phyloP scores from a whole-genome alignment of 2,113 vertebrate species.

The Mystacornis crossleyi region DNA sequence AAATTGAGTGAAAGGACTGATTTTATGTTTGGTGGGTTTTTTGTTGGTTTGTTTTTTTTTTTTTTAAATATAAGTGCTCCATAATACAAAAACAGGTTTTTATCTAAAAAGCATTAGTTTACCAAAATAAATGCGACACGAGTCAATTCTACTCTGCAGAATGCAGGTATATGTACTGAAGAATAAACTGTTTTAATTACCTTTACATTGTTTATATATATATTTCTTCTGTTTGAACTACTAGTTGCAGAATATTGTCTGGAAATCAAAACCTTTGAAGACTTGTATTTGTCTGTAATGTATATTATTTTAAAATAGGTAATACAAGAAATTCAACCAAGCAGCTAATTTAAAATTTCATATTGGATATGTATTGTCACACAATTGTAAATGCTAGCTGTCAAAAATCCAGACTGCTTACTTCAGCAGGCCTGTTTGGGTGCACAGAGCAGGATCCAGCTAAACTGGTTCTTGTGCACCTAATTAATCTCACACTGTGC shows the following conservation, averaged over 20 bases:
- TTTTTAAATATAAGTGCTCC: background rate
- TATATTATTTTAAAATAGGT: background rate
- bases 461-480: background rate
- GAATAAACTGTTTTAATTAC: background rate
- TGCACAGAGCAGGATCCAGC: background rate
- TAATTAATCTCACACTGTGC: background rate
- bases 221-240: background rate
- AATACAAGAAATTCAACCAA: background rate
- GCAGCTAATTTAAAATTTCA: background rate
- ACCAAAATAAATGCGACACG: background rate
- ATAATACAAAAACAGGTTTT: background rate
- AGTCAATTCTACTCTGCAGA: background rate
- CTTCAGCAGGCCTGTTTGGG: background rate
- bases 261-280: background rate
- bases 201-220: background rate
- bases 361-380: rapidly evolving
- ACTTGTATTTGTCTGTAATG: background rate
- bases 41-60: too few relatives aligned
- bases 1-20: background rate
- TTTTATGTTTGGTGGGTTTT: too few relatives aligned
- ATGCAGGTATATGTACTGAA: background rate
- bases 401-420: background rate
- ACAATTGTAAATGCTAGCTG: background rate
- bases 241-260: background rate
- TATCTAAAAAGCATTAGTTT: background rate